A percentile compares a stretch with the other conserved stretches of the same genome.
phyloP scores from a whole-genome alignment of 2,113 vertebrate species.

The Haliaeetus leucogaster region DNA sequence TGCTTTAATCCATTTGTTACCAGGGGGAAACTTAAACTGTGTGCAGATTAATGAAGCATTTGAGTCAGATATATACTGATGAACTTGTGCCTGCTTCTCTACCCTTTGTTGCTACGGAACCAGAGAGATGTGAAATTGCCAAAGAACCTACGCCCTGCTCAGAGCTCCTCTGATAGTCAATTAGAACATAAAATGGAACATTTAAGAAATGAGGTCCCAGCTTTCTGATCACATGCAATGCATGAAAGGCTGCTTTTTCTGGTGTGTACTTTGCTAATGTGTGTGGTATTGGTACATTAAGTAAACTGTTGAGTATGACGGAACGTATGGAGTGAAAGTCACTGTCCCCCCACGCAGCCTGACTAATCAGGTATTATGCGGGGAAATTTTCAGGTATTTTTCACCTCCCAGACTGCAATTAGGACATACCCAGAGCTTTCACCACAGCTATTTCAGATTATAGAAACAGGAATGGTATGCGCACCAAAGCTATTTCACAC shows the following conservation, averaged over 20 bases:
- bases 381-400: background rate
- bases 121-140: conserved; percentile 19
- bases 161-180: background rate
- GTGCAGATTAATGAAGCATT: conserved; percentile 33
- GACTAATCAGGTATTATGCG: background rate
- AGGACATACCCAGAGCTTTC: background rate
- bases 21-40: background rate
- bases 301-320: background rate
- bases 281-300: background rate
- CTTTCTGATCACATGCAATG: background rate
- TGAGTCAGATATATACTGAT: background rate
- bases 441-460: background rate
- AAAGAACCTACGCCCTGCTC: background rate
- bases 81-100: conserved; percentile 4
- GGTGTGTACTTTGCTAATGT: conserved; percentile 24
- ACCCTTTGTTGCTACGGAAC: background rate
- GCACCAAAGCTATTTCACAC: background rate
- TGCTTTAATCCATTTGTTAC: conserved; percentile 37
- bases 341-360: background rate
- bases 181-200: conserved; percentile 37
- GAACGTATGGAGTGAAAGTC: background rate
- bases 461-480: background rate
- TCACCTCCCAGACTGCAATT: background rate
- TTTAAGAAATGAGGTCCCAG: conserved; percentile 21
- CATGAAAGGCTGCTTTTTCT: conserved; percentile 15